Evolutionary conservation across 2,797 vertebrate genomes (phyloP), one percentile per base, ranked within the genome.

Genomic region (Artibeus lituratus): DNA sequence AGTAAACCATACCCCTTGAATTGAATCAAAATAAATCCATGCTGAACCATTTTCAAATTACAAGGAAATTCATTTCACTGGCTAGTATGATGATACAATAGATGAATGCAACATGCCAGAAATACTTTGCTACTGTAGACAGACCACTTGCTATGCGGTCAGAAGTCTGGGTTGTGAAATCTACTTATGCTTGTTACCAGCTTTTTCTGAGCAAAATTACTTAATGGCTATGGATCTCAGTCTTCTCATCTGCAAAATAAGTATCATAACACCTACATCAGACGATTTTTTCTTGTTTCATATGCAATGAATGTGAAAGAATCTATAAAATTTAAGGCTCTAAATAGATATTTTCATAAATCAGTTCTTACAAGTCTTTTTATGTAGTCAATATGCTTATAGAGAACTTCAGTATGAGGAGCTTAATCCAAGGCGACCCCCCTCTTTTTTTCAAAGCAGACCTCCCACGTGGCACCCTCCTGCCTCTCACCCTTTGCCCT

Each of bases 181-280:
- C 69, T 83, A 81, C 44, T 65, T 67, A 57, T 83, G 29, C 80
- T 86, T 69, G 11, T 35, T 62, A 81, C 51, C 29, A 62, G 37
- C n/a, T 95, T 89, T 95, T 95, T 94, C 62, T 95, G 57, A 73
- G 29, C 10, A 90, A 76, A 94, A 82, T 72, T 39, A 37, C 16
- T 94, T 65, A 65, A 10, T 91, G 24, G 51, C 19, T 82, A 0
- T 72, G 42, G 9, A 32, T 91, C 49, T 91, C 44, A 77, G 62
- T 89, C n/a, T 84, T 84, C 72, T 72, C 35, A 83, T 80, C 74
- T 69, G 37, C 55, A 73, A 85, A 80, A 5, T 86, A 76, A 74
- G 5, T 83, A 51, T 92, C 90, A 81, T 18, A 80, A 76, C 87
- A 73, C 21, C 21, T 57, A 32, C 6, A 18, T 62, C 51, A 59